phyloP scores from a whole-genome alignment of 2,888 invertebrate genomes.

The Limenitis camilla region DNA sequence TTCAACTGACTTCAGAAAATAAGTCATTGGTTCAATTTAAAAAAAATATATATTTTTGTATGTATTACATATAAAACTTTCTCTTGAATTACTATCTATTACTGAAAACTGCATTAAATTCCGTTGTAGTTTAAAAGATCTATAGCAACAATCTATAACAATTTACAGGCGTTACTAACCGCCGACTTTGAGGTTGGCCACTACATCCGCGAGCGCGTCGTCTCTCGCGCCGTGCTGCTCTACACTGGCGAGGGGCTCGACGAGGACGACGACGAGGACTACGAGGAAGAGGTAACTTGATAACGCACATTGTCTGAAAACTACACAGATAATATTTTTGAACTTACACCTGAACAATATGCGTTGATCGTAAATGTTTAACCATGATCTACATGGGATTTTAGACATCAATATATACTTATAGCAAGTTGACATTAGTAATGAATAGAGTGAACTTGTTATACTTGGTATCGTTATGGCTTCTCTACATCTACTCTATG shows the following conservation, averaged over 20 bases:
- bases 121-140: neutral
- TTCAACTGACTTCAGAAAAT: no score
- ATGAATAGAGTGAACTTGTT: no score
- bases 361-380: no score
- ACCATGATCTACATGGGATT: no score
- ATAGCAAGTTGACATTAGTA: no score
- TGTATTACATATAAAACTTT: no score
- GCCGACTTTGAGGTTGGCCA: conserved; percentile 99
- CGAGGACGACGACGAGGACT: conserved; percentile 85
- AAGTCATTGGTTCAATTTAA: no score
- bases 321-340: neutral
- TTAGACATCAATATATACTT: no score
- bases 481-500: no score
- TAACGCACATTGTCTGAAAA: neutral
- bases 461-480: no score
- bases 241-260: conserved; percentile 93
- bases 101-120: neutral
- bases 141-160: neutral
- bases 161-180: conserved; percentile 80
- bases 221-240: conserved; percentile 97
- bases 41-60: no score
- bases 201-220: conserved; percentile 95
- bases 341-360: neutral
- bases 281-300: conserved; percentile 72
- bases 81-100: neutral